Percentiles rank a stretch among this genome's conserved stretches.
Evolutionary conservation across 2,888 invertebrate species (phyloP).

Genomic region (Tryphoninae sp.): DNA sequence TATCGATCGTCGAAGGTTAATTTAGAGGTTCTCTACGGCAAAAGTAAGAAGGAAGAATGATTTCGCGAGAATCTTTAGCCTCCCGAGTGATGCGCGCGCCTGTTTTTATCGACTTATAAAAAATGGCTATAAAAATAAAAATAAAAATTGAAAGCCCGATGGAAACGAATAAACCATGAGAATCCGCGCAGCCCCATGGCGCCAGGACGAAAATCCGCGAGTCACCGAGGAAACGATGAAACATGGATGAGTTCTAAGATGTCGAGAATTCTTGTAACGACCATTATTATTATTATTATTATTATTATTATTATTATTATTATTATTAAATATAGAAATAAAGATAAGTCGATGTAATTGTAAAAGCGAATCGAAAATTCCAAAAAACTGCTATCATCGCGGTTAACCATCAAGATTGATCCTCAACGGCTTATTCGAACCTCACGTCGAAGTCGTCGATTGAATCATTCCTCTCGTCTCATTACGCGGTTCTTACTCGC

Average conservation of each 20-base stretch:
- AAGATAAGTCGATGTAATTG: no score
- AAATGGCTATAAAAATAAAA: background rate
- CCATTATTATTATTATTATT: background rate
- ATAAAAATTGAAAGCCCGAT: background rate
- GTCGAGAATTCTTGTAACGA: slow-evolving; percentile 67
- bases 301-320: no score
- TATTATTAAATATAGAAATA: no score
- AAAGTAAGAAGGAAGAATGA: background rate
- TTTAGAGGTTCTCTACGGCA: background rate
- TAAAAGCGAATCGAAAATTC: background rate
- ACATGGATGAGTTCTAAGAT: slow-evolving; percentile 21
- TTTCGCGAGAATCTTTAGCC: background rate
- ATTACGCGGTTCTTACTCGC: slow-evolving; percentile 24
- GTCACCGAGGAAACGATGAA: slow-evolving; percentile 40
- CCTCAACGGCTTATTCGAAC: background rate
- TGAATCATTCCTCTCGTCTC: slow-evolving; percentile 38
- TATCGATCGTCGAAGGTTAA: background rate
- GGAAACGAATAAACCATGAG: slow-evolving; percentile 10
- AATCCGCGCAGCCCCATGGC: slow-evolving; percentile 35
- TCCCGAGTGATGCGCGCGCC: background rate
- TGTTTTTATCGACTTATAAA: background rate
- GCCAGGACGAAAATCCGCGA: slow-evolving; percentile 47
- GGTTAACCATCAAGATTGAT: slow-evolving; percentile 5
- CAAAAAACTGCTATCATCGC: slow-evolving; percentile 13
- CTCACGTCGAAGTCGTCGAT: slow-evolving; percentile 17